Base-by-base conservation (phyloP, 2,797 vertebrate genomes). In the Sebastiscus tertius region DNA sequence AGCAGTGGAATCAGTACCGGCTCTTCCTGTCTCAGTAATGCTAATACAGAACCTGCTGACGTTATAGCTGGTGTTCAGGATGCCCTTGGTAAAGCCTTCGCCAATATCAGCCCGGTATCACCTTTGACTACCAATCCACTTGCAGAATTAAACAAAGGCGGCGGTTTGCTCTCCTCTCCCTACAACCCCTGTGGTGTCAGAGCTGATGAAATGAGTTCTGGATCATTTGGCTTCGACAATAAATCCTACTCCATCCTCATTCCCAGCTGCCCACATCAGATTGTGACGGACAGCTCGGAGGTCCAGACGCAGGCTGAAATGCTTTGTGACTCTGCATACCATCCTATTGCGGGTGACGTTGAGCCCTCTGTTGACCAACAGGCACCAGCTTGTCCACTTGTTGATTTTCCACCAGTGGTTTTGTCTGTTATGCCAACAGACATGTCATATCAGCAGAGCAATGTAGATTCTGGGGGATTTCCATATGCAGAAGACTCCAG, bases 1-100 rank as follows among this genome's bases (percentile, higher is more conserved):
- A 92, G 72, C 80, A 91, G 84, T 49, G 91, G 85, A 56, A 77
- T 86, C 55, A 80, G 79, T 34, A 81, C 22, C 0, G 82, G 64
- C 39, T 92, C 87, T 18, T 90, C 86, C 1, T 63, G 24, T 56
- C 13, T 81, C 64, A 89, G 73, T 54, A 87, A 91, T 20, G 81
- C 88, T 8, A 65, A 80, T 12, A 69, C 90, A 2, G 71, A 87
- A 24, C 73, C 81, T 6, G 6, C 2, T 8, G 68, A 88, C 46
- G 27, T 83, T 2, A 72, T 34, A n/a, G 58, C 36, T 1, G 1
- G 24, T 4, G 70, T 90, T 42, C 58, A 77, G 5, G 52, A 71
- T 2, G 86, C 84, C 24, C 71, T 92, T 14, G 0, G 13, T 1
- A 82, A 85, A 68, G 49, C 22, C 20, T 33, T 89, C 0, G 10